Evolutionary conservation across 1,140 invertebrate genomes (phyloP), one percentile per base, ranked within the genome.

Genomic region (Megalonaias nervosa): DNA sequence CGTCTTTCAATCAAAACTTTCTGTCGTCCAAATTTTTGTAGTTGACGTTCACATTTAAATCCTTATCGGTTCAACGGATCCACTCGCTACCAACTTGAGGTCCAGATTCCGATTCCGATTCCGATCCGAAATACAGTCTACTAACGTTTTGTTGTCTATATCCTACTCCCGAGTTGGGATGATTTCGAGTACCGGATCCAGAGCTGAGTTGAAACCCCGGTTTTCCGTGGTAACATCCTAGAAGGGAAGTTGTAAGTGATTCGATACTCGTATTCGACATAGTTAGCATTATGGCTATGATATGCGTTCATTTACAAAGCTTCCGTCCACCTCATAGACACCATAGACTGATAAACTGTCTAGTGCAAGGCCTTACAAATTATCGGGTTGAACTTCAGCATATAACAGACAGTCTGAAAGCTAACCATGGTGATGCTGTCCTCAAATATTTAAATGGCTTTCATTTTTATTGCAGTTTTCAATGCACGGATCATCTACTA

Each of bases 271-370:
- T 77, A 77, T 21, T 64, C n/a, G 38, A 48, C 75, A 48, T 67
- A 23, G 1, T 26, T 11, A 38, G 38, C 2, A 23, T 56, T 26
- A 58, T 67, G 70, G 2, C 75, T 68, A 61, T 77, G 75, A 56
- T 68, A 77, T 26, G 48, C n/a, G 56, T 21, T 69, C 58, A 6
- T 62, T 77, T 65, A 38, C 71, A 26, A 14, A 67, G 31, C 67
- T 66, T 17, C 69, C 64, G 6, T n/a, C 60, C 17, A 17, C 19
- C 19, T 77, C 69, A 69, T 67, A 67, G 13, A 68, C 69, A 17
- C 75, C 75, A 38, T 77, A 77, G 9, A 72, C 21, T 61, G 75
- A 61, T 67, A 72, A n/a, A 62, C 75, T 2, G 23, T 77, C 75
- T 1, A 71, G 38, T 2, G 75, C 75, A 48, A 77, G 59, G n/a